Percentiles rank a stretch among this genome's conserved stretches.
phyloP scores from a whole-genome alignment of 2,113 vertebrate species.

The Argyrosomus japonicus region DNA sequence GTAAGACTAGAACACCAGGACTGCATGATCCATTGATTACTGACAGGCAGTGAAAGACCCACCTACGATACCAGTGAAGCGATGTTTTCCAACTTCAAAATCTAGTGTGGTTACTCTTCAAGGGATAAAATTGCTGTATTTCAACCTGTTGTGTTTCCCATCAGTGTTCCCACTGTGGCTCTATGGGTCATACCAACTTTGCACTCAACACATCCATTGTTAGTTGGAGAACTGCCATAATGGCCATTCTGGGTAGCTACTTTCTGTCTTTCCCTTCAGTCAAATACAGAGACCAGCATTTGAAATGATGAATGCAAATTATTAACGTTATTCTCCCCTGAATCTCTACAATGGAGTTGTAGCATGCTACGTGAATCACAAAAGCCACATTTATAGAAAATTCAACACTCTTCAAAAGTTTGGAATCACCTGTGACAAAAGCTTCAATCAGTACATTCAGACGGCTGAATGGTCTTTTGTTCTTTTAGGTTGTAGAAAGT shows the following conservation, averaged over 20 bases:
- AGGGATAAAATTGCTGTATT: neutral
- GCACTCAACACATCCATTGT: neutral
- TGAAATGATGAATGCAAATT: neutral
- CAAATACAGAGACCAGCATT: neutral
- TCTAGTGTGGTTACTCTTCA: neutral
- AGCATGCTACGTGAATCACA: neutral
- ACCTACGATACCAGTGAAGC: neutral
- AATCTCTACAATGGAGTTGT: neutral
- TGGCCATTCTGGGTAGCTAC: neutral
- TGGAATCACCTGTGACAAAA: neutral
- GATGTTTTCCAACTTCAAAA: neutral
- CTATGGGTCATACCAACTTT: neutral
- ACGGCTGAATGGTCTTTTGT: neutral
- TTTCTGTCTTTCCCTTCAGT: neutral
- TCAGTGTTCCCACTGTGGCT: neutral
- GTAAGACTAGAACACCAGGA: neutral
- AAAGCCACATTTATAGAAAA: neutral
- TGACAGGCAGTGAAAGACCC: neutral
- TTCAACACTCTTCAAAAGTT: neutral
- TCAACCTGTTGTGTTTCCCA: neutral
- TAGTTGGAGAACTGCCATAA: neutral
- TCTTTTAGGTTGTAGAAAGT: neutral
- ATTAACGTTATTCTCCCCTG: neutral
- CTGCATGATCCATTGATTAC: conserved; percentile 1
- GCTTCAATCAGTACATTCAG: neutral